A percentile compares a stretch with the other conserved stretches of the same genome.
These are phyloP conservation scores for Felis catus DNA, from an alignment of 2,113 vertebrate species.

Conservation along the genomic window DNA sequence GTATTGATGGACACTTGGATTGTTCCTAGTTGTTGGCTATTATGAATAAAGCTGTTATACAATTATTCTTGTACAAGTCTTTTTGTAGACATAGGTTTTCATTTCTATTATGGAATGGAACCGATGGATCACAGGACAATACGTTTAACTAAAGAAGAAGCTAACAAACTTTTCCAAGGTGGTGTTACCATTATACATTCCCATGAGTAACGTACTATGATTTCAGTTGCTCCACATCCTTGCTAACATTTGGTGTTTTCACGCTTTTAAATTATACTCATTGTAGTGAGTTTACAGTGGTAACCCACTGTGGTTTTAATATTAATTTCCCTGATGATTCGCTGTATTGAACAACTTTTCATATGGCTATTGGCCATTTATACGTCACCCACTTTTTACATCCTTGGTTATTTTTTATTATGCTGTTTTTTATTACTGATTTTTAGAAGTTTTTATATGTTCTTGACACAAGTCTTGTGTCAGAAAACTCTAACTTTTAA, in stretches of 20 bases:
- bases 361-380: neutral
- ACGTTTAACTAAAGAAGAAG: neutral
- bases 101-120: conserved; percentile 16
- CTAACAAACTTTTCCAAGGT: neutral
- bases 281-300: neutral
- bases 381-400: neutral
- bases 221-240: neutral
- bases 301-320: neutral
- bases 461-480: neutral
- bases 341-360: neutral
- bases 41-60: neutral
- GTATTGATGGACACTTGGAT: neutral
- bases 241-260: neutral
- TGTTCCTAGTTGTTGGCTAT: neutral
- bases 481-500: neutral
- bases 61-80: neutral
- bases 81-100: neutral
- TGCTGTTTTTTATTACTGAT: neutral
- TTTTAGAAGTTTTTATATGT: neutral
- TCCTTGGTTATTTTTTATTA: neutral
- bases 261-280: neutral
- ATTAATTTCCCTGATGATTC: neutral
- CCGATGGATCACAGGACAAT: neutral
- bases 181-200: neutral
- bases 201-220: neutral